Evolutionary conservation across 1,140 invertebrate genomes (phyloP), one percentile per base, ranked within the genome.

Genomic region (Metopolophium dirhodum): DNA sequence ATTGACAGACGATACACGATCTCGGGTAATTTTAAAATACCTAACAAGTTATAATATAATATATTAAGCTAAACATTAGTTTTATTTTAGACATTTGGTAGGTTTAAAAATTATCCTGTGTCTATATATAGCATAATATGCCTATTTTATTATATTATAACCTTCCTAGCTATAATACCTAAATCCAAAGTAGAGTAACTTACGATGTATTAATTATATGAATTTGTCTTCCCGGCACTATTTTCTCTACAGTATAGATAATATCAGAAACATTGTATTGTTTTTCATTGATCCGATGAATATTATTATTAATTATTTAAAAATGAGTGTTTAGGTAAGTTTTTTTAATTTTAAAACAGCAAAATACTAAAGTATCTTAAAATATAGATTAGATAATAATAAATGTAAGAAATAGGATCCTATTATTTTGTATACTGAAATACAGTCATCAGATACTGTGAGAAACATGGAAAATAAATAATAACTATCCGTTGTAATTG

Each of bases 1-100:
- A 89, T 89, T 89, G 8, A 37, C 49, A 89, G 35, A 51, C 22
- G 22, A 54, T 87, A 54, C 49, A 57, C 26, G 87, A 89, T 54
- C 87, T 89, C 87, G 11, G 2, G 22, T 54, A 89, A 89, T 54
- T 54, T 37, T 54, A 54, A 57, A 89, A 89, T 89, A 54, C 35
- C 49, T 37, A 26, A 54, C 20, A 87, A 30, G 9, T 35, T 26
- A 54, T 54, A 26, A 54, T 37, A 54, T 35, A 9, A 37, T 35
- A 9, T 54, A 89, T 37, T 54, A 35, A 54, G 3, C 20, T 37
- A 22, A 54, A n/a, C 35, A 23, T 37, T 89, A 54, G 51, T 37
- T 54, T 89, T 37, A 51, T 89, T 89, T 54, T 54, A 89, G 11
- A 88, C n/a, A 51, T 49, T 51, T 35, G 20, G 14, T 88, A 37